A percentile compares a stretch with the other conserved stretches of the same genome.
phyloP scores from a whole-genome alignment of 2,113 vertebrate genomes.

The Sinocyclocheilus anshuiensis region DNA sequence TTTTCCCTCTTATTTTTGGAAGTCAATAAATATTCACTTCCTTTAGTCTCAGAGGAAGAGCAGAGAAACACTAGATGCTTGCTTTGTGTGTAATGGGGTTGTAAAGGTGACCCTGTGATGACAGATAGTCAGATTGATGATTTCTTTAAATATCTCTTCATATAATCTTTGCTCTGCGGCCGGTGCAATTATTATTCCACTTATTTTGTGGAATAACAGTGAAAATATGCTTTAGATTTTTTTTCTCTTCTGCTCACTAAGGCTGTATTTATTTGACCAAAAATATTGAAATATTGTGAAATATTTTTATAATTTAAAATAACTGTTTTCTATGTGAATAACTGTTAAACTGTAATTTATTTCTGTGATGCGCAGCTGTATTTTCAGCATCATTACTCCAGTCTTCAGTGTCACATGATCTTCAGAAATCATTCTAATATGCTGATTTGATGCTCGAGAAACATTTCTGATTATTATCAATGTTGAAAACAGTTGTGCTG shows the following conservation, averaged over 20 bases:
- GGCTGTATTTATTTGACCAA: background rate
- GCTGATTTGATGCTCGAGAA: too few relatives aligned
- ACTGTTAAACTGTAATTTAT: background rate
- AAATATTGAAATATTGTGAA: background rate
- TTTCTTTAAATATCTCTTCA: background rate
- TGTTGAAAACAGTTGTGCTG: too few relatives aligned
- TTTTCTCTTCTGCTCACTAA: background rate
- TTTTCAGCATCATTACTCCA: background rate
- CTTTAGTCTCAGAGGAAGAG: slow-evolving; percentile 12
- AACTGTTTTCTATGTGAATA: background rate
- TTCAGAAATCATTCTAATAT: too few relatives aligned
- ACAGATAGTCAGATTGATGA: background rate
- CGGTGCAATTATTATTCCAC: background rate
- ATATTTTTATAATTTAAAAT: background rate
- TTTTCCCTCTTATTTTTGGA: slow-evolving; percentile 12
- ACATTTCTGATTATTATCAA: too few relatives aligned
- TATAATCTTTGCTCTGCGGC: background rate
- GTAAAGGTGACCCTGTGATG: slow-evolving; percentile 11
- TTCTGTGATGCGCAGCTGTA: background rate
- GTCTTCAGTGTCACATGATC: too few relatives aligned
- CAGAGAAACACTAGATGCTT: background rate
- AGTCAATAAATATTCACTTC: slow-evolving; percentile 1
- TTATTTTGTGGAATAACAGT: background rate
- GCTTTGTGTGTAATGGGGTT: background rate
- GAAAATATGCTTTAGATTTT: background rate